Evolutionary conservation across 2,113 vertebrate genomes (phyloP).

Genomic region (Petrocephalus microphthalmus): DNA sequence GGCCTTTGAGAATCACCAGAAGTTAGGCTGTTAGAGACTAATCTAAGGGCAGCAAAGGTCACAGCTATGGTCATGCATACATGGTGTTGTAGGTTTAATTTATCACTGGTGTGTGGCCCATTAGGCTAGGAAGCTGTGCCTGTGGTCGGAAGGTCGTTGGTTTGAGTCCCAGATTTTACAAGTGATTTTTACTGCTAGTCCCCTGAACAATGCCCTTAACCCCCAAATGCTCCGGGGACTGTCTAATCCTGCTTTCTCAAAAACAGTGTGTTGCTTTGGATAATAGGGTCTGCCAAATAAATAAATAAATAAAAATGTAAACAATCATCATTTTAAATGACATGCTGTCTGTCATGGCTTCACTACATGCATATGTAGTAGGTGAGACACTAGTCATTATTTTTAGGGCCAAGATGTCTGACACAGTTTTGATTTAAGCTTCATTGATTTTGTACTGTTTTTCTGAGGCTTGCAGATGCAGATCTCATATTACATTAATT

Average conservation of each 20-base stretch:
- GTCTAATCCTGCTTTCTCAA: background rate
- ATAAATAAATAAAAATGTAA: background rate
- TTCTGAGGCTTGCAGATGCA: background rate
- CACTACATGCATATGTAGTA: background rate
- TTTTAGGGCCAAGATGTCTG: background rate
- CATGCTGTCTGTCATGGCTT: background rate
- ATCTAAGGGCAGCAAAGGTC: background rate
- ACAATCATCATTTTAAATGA: background rate
- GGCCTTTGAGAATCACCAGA: background rate
- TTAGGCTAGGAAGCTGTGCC: background rate
- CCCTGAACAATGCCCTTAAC: background rate
- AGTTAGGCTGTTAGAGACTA: background rate
- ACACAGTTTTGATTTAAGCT: background rate
- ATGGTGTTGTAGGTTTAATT: background rate
- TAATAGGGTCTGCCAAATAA: background rate
- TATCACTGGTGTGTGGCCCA: background rate
- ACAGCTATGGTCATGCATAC: background rate
- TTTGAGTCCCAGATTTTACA: background rate
- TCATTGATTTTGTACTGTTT: background rate
- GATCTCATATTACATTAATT: background rate
- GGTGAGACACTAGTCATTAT: background rate
- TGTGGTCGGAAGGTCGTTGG: background rate
- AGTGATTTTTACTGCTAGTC: background rate
- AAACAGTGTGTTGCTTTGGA: background rate
- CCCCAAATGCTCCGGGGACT: background rate